A percentile compares a stretch with the other conserved stretches of the same genome.
Evolutionary conservation across 2,113 vertebrate genomes (phyloP).

Genomic region (Alethe diademata): DNA sequence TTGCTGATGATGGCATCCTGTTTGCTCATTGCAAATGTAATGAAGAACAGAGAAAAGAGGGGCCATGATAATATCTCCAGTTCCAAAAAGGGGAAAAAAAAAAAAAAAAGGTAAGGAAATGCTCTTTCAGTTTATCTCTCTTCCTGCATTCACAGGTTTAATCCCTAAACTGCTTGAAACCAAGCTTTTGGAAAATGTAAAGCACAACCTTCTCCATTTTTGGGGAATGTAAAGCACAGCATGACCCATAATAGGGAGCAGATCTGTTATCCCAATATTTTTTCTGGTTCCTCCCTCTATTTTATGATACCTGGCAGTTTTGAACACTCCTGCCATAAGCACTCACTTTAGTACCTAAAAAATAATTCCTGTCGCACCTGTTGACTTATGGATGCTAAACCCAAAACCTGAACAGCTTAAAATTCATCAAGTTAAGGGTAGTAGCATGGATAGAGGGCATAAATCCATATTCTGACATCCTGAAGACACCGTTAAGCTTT

Average conservation of each 20-base stretch:
- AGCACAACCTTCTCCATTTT: not conserved
- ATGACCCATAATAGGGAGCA: not conserved
- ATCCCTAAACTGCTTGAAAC: not conserved
- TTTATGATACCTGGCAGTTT: not conserved
- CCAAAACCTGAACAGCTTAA: not conserved
- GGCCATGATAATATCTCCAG: not conserved
- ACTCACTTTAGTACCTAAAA: not conserved
- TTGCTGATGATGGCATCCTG: not conserved
- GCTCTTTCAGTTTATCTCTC: not conserved
- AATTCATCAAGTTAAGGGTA: constrained; percentile 33
- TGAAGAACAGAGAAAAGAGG: not conserved
- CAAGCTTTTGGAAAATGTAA: not conserved
- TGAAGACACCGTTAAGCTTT: constrained; percentile 31
- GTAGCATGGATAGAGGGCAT: not conserved
- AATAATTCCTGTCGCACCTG: not conserved
- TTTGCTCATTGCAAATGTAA: not conserved
- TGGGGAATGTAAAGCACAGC: not conserved
- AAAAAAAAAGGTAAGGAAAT: not conserved
- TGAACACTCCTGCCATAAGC: not conserved
- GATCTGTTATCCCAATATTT: not conserved
- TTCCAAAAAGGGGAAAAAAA: not conserved
- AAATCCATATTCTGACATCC: constrained; percentile 51
- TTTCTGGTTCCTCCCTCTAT: not conserved
- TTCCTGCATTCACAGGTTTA: not conserved
- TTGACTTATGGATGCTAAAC: not conserved